Evolutionary conservation across 2,888 invertebrate species (phyloP).

Genomic region (Oscheius sp.): DNA sequence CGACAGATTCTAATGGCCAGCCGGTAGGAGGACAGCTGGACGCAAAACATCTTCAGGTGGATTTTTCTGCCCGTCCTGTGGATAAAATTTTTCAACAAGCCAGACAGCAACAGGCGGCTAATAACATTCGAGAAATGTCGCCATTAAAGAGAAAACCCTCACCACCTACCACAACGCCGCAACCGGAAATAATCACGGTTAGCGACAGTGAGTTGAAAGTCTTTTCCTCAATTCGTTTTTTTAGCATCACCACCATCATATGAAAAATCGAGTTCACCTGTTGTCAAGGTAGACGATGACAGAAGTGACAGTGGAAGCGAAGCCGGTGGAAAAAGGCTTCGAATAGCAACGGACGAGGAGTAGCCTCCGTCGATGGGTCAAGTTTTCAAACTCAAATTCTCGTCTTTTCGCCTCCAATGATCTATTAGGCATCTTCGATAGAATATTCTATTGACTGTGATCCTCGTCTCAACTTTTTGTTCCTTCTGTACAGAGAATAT

Average conservation of each 20-base stretch:
- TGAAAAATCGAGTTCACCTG: not conserved
- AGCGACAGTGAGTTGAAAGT: not conserved
- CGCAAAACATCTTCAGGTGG: slow-evolving; percentile 46
- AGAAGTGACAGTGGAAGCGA: slow-evolving; percentile 38
- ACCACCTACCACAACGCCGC: not conserved
- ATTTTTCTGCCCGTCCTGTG: slow-evolving; percentile 64
- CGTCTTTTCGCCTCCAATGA: slow-evolving; percentile 24
- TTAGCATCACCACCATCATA: not conserved
- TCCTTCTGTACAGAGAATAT: not conserved
- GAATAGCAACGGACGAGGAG: slow-evolving; percentile 55
- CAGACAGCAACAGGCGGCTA: slow-evolving; percentile 49
- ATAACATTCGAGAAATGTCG: slow-evolving; percentile 31
- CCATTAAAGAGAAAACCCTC: slow-evolving; percentile 15
- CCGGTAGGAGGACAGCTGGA: slow-evolving; percentile 39
- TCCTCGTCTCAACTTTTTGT: slow-evolving; percentile 1
- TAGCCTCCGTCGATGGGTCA: not conserved
- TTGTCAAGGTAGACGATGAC: slow-evolving; percentile 37
- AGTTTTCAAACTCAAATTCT: slow-evolving; percentile 23
- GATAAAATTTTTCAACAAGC: slow-evolving; percentile 67
- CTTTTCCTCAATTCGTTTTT: not conserved
- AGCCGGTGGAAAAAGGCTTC: slow-evolving; percentile 41
- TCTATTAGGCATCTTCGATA: not conserved
- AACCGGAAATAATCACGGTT: not conserved
- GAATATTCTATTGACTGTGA: slow-evolving; percentile 21
- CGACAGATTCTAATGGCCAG: slow-evolving; percentile 54